Evolutionary conservation across 2,113 vertebrate species (phyloP).

Genomic region (Meleagris gallopavo): DNA sequence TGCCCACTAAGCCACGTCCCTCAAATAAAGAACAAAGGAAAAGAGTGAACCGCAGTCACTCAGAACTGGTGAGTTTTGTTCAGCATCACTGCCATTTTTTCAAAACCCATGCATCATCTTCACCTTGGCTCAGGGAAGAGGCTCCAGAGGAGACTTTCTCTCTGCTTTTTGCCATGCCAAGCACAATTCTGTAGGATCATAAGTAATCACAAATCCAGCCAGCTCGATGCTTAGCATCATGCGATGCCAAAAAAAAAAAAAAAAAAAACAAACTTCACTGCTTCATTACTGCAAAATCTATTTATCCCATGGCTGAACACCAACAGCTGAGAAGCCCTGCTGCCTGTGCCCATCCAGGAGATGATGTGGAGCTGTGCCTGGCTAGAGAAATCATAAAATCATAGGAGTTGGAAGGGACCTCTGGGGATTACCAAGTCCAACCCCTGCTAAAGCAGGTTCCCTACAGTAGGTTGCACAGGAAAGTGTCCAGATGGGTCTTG

Average conservation of each 20-base stretch:
- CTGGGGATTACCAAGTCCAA: no score
- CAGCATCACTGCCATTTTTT: neutral
- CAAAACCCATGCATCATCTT: neutral
- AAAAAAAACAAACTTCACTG: neutral
- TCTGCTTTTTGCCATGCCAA: no score
- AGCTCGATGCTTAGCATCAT: neutral
- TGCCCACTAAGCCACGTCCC: no score
- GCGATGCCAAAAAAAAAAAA: neutral
- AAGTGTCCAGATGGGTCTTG: no score
- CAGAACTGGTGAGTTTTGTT: neutral
- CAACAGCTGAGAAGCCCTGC: neutral
- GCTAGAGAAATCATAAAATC: neutral
- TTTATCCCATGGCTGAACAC: neutral
- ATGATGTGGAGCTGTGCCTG: fast-evolving
- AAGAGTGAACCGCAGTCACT: neutral
- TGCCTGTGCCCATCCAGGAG: neutral
- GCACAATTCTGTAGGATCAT: neutral
- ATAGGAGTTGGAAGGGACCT: neutral
- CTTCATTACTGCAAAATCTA: neutral
- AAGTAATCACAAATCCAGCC: neutral
- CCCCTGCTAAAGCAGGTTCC: no score
- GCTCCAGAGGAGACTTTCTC: fast-evolving
- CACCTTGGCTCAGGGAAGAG: fast-evolving
- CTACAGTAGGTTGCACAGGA: no score
- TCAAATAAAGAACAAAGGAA: no score